Evolutionary conservation across 2,797 vertebrate species (phyloP).

Genomic region (Phataginus tetradactyla): DNA sequence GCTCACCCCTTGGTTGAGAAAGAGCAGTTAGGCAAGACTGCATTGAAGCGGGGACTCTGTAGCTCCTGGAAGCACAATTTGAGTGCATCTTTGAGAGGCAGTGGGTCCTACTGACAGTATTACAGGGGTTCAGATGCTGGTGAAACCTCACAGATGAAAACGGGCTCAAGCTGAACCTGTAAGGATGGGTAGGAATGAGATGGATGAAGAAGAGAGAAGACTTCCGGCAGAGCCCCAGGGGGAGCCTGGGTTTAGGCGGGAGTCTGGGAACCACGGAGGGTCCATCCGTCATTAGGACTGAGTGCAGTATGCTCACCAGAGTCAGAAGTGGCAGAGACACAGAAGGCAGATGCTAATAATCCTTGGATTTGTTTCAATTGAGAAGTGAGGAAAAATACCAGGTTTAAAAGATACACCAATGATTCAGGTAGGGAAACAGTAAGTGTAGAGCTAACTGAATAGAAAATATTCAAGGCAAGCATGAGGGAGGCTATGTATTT

Average conservation of each 20-base stretch:
- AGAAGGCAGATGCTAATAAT: not conserved
- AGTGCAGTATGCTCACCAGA: not conserved
- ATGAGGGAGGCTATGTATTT: not conserved
- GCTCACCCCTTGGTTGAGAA: not conserved
- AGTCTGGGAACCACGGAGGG: no score
- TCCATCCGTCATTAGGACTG: not conserved
- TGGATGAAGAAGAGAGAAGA: not conserved
- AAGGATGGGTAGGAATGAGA: not conserved
- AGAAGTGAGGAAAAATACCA: not conserved
- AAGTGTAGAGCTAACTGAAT: not conserved
- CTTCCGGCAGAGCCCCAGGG: not conserved
- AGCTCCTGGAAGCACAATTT: not conserved
- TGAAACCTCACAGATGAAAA: not conserved
- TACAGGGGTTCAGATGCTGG: not conserved
- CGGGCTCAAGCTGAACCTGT: not conserved
- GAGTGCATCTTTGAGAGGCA: not conserved
- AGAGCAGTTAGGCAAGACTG: not conserved
- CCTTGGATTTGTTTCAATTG: not conserved
- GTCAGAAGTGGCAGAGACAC: not conserved
- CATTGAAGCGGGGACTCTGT: rapidly evolving
- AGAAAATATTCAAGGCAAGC: not conserved
- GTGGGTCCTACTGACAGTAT: not conserved
- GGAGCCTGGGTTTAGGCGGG: not conserved
- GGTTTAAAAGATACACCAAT: not conserved
- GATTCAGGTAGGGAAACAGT: not conserved